A percentile compares a stretch with the other conserved stretches of the same genome.
These are phyloP conservation scores for Elegia similella DNA, from an alignment of 2,888 invertebrate species.

Conservation along the genomic window DNA sequence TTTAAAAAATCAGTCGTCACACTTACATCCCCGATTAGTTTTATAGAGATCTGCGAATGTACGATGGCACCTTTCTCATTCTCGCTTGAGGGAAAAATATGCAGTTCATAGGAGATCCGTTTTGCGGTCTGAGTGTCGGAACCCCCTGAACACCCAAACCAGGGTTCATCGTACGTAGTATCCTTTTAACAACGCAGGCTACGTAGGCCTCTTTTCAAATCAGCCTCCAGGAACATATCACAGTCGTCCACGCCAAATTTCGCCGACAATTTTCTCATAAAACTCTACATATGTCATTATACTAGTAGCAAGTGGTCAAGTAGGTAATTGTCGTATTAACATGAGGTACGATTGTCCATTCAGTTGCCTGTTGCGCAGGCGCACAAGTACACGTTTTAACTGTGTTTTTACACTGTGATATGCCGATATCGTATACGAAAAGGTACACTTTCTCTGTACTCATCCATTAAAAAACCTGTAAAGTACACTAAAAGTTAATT, in stretches of 20 bases:
- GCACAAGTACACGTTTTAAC: neutral
- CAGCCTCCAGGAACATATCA: neutral
- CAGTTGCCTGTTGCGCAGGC: neutral
- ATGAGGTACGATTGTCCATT: conserved; percentile 9
- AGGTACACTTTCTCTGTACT: neutral
- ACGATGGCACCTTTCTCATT: too few relatives aligned
- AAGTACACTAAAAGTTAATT: neutral
- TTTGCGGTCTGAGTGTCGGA: too few relatives aligned
- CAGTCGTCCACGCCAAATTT: conserved; percentile 1
- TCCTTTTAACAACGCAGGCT: neutral
- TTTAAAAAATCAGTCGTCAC: too few relatives aligned
- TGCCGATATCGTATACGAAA: neutral
- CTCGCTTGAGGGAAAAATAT: too few relatives aligned
- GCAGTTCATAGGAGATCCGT: too few relatives aligned
- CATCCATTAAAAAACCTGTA: neutral
- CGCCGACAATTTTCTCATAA: conserved; percentile 14
- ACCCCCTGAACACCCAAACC: neutral
- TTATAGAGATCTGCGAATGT: too few relatives aligned
- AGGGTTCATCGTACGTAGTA: neutral
- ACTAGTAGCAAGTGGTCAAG: conserved; percentile 16
- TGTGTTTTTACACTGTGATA: neutral
- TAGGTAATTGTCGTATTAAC: conserved; percentile 17
- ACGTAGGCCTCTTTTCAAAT: neutral
- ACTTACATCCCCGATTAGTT: too few relatives aligned
- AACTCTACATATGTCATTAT: conserved; percentile 1